phyloP scores from a whole-genome alignment of 2,113 vertebrate genomes.

The Meleagris gallopavo region DNA sequence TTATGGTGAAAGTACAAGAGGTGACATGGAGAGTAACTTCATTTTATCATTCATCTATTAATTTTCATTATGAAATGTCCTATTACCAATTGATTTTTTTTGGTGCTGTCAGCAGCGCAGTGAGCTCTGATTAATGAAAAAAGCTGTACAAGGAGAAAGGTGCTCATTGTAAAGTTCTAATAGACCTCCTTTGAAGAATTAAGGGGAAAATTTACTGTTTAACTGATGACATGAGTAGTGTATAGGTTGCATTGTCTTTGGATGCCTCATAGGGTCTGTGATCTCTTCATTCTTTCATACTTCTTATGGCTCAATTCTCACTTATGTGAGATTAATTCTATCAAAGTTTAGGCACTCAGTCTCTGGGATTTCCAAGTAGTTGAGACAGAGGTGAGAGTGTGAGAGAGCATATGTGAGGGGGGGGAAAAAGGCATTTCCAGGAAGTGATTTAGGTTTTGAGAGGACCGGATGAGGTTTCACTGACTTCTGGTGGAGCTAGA shows the following conservation, averaged over 20 bases:
- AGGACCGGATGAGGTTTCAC: neutral
- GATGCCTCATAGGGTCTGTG: neutral
- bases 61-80: neutral
- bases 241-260: neutral
- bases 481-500: neutral
- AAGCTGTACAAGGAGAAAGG: neutral
- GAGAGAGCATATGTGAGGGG: neutral
- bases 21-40: neutral
- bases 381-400: neutral
- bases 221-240: neutral
- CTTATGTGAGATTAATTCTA: neutral
- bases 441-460: neutral
- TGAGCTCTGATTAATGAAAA: neutral
- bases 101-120: neutral
- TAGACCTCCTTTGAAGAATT: neutral
- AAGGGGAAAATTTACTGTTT: neutral
- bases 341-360: neutral
- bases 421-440: neutral
- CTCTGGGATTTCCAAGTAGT: neutral
- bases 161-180: neutral
- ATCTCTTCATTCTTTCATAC: neutral
- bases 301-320: neutral
- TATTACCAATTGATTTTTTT: neutral
- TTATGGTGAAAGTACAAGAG: neutral
- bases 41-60: neutral